Conservation (phyloP, 2,113 vertebrate species). For the Alligator sinensis region DNA sequence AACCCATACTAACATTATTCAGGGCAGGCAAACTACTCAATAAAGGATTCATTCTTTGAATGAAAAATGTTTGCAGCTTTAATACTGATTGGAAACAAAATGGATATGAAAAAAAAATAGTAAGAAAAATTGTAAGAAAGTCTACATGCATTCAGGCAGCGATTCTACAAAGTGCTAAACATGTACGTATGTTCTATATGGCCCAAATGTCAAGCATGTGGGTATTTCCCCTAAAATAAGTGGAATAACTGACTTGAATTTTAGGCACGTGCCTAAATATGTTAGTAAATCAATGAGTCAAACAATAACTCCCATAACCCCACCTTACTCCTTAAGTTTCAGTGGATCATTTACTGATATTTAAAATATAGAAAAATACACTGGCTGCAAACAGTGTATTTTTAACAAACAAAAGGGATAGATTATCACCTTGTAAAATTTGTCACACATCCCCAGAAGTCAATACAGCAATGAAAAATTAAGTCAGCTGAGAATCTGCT, state of each 20-base stretch:
- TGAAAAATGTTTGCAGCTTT: not conserved
- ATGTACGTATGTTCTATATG: slow-evolving; percentile 7
- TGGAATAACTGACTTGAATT: slow-evolving; percentile 1
- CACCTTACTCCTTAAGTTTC: not conserved
- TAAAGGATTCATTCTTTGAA: not conserved
- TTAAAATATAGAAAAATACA: not conserved
- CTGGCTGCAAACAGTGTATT: not conserved
- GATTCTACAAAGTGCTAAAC: not conserved
- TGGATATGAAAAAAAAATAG: not conserved
- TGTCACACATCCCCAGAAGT: not conserved
- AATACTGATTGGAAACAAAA: not conserved
- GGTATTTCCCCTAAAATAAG: slow-evolving; percentile 37
- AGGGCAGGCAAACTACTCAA: not conserved
- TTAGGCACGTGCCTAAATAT: not conserved
- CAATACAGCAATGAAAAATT: accelerated
- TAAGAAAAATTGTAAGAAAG: too few species aligned
- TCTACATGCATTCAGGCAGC: not conserved
- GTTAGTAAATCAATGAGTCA: not conserved
- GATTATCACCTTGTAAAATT: not conserved
- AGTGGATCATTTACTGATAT: not conserved
- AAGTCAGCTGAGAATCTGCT: not conserved
- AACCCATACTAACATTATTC: not conserved
- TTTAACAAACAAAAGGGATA: not conserved
- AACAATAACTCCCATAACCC: not conserved
- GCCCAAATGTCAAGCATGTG: slow-evolving; percentile 1